Conservation (phyloP, 1,140 invertebrate genomes). For the Drosophila lacteicornis region DNA sequence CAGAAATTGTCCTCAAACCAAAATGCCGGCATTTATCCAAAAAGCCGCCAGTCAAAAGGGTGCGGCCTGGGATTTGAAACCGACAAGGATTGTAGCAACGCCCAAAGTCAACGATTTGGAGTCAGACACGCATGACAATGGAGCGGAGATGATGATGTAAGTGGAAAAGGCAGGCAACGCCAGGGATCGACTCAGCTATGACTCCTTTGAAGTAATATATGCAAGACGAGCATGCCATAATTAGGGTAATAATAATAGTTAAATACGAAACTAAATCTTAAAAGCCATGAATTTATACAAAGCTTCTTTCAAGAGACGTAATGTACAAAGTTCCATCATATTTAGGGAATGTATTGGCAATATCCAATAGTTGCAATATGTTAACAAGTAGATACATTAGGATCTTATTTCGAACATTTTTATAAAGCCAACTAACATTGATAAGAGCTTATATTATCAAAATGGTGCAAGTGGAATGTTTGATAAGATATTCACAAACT, state of each 20-base stretch:
- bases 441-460: constrained; percentile 10
- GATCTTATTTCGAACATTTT: not conserved
- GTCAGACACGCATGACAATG: constrained; percentile 4
- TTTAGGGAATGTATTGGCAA: not conserved
- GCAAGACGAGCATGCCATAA: not conserved
- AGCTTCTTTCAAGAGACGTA: not conserved
- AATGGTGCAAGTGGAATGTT: not conserved
- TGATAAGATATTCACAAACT: not conserved
- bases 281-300: not conserved
- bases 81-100: constrained; percentile 27
- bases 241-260: not conserved
- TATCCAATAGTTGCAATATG: not conserved
- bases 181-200: constrained; percentile 6
- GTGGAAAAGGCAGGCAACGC: constrained; percentile 6
- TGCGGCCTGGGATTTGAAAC: constrained; percentile 33
- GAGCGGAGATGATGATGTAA: constrained; percentile 20
- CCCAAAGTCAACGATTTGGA: constrained; percentile 33
- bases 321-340: no score
- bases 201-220: constrained; percentile 3
- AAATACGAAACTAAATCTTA: not conserved
- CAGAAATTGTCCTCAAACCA: constrained; percentile 43
- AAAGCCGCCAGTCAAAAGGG: constrained; percentile 41
- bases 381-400: not conserved
- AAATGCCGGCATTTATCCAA: constrained; percentile 43
- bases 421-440: not conserved